Evolutionary conservation across 2,888 invertebrate species (phyloP).

Genomic region (Hyles lineata): DNA sequence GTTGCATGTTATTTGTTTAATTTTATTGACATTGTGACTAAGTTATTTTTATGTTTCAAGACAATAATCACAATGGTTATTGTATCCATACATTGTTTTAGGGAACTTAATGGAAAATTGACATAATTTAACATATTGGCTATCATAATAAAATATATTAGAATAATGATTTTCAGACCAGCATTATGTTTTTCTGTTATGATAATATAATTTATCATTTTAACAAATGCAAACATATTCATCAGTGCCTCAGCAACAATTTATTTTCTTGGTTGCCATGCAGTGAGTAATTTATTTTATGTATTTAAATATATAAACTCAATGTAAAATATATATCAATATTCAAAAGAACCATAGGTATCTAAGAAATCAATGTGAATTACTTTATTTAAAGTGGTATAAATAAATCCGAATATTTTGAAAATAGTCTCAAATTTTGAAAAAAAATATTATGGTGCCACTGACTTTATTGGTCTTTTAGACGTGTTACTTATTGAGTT

Average conservation of each 20-base stretch:
- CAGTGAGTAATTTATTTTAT: background rate
- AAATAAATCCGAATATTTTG: background rate
- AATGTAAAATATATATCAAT: constrained; percentile 1
- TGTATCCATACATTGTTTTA: too few species aligned
- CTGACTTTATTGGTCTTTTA: background rate
- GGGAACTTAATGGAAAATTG: too few species aligned
- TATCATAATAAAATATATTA: too few species aligned
- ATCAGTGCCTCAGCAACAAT: background rate
- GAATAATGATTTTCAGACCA: background rate
- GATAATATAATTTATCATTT: too few species aligned
- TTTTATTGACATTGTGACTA: too few species aligned
- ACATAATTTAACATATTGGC: too few species aligned
- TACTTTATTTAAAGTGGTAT: background rate
- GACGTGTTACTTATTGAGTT: background rate
- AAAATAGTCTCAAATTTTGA: background rate
- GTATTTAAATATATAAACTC: background rate
- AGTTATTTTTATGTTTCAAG: too few species aligned
- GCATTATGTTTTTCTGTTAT: background rate
- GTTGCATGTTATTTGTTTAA: too few species aligned
- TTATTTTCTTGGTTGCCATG: background rate
- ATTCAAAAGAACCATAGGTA: background rate
- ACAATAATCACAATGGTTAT: too few species aligned
- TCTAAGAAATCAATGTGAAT: background rate
- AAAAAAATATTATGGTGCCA: constrained; percentile 7
- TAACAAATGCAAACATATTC: too few species aligned